Evolutionary conservation across 2,797 vertebrate genomes (phyloP).

Genomic region (Falco cherrug): DNA sequence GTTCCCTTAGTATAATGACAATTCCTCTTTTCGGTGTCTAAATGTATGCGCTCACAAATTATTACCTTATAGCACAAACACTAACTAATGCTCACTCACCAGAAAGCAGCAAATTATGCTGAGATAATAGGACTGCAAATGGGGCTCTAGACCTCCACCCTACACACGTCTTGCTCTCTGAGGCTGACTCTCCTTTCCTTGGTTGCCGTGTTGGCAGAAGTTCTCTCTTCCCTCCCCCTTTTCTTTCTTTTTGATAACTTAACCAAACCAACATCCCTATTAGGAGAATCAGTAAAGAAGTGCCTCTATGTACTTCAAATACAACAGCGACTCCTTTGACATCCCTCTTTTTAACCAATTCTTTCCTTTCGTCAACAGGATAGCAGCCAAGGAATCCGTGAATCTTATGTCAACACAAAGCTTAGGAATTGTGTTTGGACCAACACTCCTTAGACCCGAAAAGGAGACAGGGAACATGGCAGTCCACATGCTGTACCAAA

Average conservation of each 20-base stretch:
- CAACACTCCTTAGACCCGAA: conserved; percentile 92
- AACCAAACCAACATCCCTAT: not conserved
- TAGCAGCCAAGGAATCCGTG: conserved; percentile 83
- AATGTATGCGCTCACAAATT: not conserved
- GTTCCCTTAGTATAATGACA: not conserved
- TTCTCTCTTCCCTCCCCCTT: not conserved
- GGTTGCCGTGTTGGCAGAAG: not conserved
- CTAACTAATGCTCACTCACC: not conserved
- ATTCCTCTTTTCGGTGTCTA: not conserved
- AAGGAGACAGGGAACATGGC: conserved; percentile 90
- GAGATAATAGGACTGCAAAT: not conserved
- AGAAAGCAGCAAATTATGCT: not conserved
- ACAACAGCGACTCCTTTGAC: conserved; percentile 47
- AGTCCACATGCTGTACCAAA: conserved; percentile 94
- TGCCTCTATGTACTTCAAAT: not conserved
- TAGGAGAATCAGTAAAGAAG: not conserved
- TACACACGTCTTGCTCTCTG: not conserved
- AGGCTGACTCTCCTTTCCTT: not conserved
- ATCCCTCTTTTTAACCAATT: conserved; percentile 54
- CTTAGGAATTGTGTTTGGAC: conserved; percentile 93
- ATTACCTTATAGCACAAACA: not conserved
- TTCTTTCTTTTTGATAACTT: not conserved
- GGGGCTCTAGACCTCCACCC: not conserved
- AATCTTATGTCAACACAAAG: conserved; percentile 96
- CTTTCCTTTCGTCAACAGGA: conserved; percentile 78